Conservation (phyloP, 2,113 vertebrate genomes). For the Dicrurus megarhynchus region DNA sequence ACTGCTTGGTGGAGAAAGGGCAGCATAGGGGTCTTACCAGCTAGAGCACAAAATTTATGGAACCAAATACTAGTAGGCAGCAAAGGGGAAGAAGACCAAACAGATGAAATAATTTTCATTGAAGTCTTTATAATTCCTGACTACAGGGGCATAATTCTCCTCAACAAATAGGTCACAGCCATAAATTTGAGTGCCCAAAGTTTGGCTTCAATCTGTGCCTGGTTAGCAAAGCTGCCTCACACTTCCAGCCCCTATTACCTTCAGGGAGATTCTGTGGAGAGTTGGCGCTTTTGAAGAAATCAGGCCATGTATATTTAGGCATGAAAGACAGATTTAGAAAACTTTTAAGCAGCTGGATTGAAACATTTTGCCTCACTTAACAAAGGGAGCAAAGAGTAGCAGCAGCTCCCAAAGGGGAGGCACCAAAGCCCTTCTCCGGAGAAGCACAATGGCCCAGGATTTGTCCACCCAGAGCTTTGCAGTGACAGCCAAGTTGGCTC, state of each 20-base stretch:
- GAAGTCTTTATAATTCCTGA: not conserved
- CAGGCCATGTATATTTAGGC: slow-evolving; percentile 1
- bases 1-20: not conserved
- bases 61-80: not conserved
- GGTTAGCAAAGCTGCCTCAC: not conserved
- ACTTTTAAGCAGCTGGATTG: slow-evolving; percentile 1
- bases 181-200: not conserved
- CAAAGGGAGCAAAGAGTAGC: not conserved
- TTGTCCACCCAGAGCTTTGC: not conserved
- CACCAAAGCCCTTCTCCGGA: not conserved
- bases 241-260: not conserved
- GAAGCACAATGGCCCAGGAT: not conserved
- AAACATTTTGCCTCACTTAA: not conserved
- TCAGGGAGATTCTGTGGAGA: not conserved
- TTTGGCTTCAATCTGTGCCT: not conserved
- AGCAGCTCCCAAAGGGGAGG: not conserved
- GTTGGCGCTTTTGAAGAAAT: not conserved
- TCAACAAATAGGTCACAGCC: not conserved
- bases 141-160: not conserved
- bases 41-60: not conserved
- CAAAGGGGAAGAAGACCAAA: not conserved
- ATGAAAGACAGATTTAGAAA: slow-evolving; percentile 1
- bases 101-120: not conserved
- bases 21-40: not conserved
- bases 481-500: not conserved